Conservation (phyloP, 2,888 invertebrate genomes). For the Sepioteuthis lessoniana region DNA sequence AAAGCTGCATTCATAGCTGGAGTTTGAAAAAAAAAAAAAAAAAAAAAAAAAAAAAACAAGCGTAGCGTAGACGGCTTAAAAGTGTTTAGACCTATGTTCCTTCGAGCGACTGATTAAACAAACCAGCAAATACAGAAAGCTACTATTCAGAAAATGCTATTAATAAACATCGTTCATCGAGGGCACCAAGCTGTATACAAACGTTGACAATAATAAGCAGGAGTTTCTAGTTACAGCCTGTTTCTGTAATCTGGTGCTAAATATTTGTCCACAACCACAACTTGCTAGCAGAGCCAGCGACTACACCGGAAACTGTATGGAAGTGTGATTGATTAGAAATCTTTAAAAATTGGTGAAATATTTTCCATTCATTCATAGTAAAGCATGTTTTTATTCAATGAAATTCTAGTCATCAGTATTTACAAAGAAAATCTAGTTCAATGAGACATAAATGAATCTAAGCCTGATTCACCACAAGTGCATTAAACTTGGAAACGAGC, state of each 20-base stretch:
- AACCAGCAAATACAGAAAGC: neutral
- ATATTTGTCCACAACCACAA: too few species aligned
- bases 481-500: too few species aligned
- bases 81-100: neutral
- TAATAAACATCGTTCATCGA: neutral
- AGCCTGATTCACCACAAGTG: too few species aligned
- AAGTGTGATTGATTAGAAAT: too few species aligned
- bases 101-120: neutral
- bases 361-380: too few species aligned
- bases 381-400: too few species aligned
- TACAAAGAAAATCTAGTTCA: too few species aligned
- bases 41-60: neutral
- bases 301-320: rapidly evolving
- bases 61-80: neutral
- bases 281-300: too few species aligned
- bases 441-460: too few species aligned
- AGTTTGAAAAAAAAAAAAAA: neutral
- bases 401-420: too few species aligned
- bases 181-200: neutral
- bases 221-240: neutral
- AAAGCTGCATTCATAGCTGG: neutral
- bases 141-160: neutral
- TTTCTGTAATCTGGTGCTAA: too few species aligned
- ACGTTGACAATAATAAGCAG: neutral
- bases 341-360: too few species aligned